phyloP scores from a whole-genome alignment of 2,113 vertebrate genomes.

The Mesoclemmys tuberculata region DNA sequence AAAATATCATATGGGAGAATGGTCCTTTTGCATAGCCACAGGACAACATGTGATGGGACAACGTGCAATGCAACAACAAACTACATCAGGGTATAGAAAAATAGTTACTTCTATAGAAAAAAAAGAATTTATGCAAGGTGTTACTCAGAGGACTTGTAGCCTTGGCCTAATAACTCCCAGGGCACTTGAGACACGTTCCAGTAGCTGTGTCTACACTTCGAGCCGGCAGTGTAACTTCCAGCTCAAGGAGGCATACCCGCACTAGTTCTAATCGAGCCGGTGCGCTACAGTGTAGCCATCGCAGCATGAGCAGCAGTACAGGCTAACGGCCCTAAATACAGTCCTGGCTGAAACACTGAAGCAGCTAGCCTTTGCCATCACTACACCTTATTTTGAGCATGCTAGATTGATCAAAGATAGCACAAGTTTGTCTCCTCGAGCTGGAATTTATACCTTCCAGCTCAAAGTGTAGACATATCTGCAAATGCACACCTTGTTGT shows the following conservation, averaged over 20 bases:
- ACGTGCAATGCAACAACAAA: slow-evolving; percentile 45
- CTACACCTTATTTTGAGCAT: neutral
- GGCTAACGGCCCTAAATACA: neutral
- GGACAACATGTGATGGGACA: slow-evolving; percentile 3
- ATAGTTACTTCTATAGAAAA: slow-evolving; percentile 55
- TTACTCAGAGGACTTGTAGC: neutral
- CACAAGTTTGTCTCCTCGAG: neutral
- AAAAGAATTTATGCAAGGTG: neutral
- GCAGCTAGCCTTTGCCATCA: neutral
- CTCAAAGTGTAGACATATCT: neutral
- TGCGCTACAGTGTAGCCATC: neutral
- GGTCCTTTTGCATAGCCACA: slow-evolving; percentile 39
- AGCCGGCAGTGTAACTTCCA: neutral
- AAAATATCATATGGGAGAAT: slow-evolving; percentile 32
- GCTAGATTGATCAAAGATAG: neutral
- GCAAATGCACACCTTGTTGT: neutral
- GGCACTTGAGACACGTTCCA: neutral
- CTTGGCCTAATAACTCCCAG: slow-evolving; percentile 13
- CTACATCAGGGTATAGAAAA: slow-evolving; percentile 42
- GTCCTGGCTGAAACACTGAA: neutral
- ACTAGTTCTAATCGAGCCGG: neutral
- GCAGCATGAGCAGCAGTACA: neutral
- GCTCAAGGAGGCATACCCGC: neutral
- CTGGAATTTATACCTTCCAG: neutral
- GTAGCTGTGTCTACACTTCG: neutral